These are phyloP conservation scores for Octopus bimaculoides DNA, from an alignment of 1,140 invertebrate genomes.

Conservation along the genomic window DNA sequence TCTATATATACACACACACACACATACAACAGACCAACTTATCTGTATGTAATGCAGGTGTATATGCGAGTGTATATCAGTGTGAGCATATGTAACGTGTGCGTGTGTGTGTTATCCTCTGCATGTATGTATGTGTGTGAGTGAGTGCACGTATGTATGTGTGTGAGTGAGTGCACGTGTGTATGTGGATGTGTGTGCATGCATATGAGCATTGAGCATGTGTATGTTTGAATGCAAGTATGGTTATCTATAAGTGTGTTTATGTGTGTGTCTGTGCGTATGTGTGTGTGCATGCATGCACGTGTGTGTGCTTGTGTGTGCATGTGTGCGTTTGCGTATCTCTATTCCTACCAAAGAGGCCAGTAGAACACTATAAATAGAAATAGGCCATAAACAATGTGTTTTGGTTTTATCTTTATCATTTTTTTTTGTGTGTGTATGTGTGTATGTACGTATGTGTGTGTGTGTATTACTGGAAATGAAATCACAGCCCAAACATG, in stretches of 20 bases:
- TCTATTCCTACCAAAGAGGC: too few species aligned
- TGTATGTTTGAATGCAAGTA: neutral
- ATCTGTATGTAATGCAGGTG: neutral
- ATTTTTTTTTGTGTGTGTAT: too few species aligned
- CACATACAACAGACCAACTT: too few species aligned
- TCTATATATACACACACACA: too few species aligned
- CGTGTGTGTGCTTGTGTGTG: neutral
- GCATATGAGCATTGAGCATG: neutral
- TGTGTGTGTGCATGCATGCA: neutral
- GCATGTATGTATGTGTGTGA: neutral
- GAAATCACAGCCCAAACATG: too few species aligned
- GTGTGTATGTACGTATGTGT: too few species aligned
- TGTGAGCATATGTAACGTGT: neutral
- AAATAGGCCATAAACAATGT: too few species aligned
- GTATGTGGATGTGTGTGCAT: neutral
- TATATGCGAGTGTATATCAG: constrained; percentile 3
- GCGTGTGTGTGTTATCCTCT: neutral
- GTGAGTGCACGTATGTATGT: neutral
- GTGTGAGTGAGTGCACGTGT: neutral
- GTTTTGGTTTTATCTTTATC: too few species aligned
- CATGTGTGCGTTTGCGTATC: too few species aligned
- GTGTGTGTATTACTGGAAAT: too few species aligned
- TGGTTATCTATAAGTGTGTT: neutral
- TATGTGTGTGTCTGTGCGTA: neutral
- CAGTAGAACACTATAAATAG: too few species aligned